Evolutionary conservation across 2,888 invertebrate genomes (phyloP), one percentile per base, ranked within the genome.

Genomic region (Mesochorus sp.): DNA sequence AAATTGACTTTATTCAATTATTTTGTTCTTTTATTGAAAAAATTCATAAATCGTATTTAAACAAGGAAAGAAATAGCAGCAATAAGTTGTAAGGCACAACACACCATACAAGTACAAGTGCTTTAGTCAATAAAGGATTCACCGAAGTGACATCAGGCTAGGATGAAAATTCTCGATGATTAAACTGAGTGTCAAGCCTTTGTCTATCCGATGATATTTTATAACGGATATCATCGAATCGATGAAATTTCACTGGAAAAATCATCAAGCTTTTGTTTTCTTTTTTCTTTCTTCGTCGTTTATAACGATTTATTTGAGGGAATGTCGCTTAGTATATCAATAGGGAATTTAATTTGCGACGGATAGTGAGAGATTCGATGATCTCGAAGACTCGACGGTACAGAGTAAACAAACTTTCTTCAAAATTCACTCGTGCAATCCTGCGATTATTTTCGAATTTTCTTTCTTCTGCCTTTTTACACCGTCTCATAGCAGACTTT

Each of bases 401-500:
- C 55, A 61, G 17, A 73, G 57, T 14, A 47, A 53, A 12, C 21
- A 37, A 17, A 55, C 61, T 37, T 24, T 31, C 21, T 10, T 66
- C 47, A 24, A 31, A 26, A 28, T 59, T 14, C 26, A 42, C 44
- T 42, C 8, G 34, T 28, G 49, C 68, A 31, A 78, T 75, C 68
- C 66, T 64, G 68, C 78, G 28, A 2, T 8, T 47, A 44, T 64
- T 47, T 26, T 42, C 8, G 3, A 12, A 12, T 12, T 37, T 61
- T 17, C 61, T 57, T n/a, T 14, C 17, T 14, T 26, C 34, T 37
- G 47, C 37, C 34, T 55, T 47, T 24, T 66, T 87, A 92, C 28
- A 92, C 91, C 10, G 88, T 90, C 85, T 94, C 92, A 85, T 94
- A 94, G 82, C 92, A 93, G 85, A 92, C 92, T 82, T 91, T 93